phyloP scores from a whole-genome alignment of 2,888 invertebrate species.

The Eupelmus urozonus region DNA sequence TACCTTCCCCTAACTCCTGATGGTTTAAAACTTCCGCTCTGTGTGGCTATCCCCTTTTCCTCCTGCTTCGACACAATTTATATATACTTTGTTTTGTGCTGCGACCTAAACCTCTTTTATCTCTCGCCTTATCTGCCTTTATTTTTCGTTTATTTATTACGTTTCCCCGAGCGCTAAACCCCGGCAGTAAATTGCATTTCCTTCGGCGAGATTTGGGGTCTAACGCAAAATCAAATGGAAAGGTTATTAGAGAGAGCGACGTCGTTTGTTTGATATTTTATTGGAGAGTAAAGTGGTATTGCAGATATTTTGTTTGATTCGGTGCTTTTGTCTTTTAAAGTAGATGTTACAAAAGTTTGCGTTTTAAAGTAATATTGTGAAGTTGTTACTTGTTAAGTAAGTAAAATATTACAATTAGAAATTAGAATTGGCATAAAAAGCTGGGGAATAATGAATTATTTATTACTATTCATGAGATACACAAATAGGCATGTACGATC shows the following conservation, averaged over 20 bases:
- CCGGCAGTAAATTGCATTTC: constrained; percentile 13
- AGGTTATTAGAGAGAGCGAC: background rate
- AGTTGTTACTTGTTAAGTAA: too few relatives aligned
- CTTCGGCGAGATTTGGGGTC: background rate
- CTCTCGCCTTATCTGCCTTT: constrained; percentile 29
- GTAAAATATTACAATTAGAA: too few relatives aligned
- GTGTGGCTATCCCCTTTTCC: background rate
- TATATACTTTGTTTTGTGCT: constrained; percentile 26
- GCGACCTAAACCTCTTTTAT: constrained; percentile 20
- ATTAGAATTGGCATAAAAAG: too few relatives aligned
- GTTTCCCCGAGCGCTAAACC: background rate
- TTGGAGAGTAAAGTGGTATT: too few relatives aligned
- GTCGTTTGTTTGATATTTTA: background rate
- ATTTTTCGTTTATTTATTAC: constrained; percentile 27
- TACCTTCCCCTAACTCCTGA: background rate
- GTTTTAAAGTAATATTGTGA: too few relatives aligned
- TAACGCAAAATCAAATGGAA: background rate
- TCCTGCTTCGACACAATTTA: constrained; percentile 12
- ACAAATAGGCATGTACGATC: too few relatives aligned
- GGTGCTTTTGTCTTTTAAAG: too few relatives aligned
- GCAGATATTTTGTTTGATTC: too few relatives aligned
- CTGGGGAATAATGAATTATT: too few relatives aligned
- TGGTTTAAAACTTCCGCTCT: constrained; percentile 23
- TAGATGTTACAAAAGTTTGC: too few relatives aligned
- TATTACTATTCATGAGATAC: too few relatives aligned